These are phyloP conservation scores for Pollenia angustigena DNA, from an alignment of 2,888 invertebrate species.

Conservation along the genomic window DNA sequence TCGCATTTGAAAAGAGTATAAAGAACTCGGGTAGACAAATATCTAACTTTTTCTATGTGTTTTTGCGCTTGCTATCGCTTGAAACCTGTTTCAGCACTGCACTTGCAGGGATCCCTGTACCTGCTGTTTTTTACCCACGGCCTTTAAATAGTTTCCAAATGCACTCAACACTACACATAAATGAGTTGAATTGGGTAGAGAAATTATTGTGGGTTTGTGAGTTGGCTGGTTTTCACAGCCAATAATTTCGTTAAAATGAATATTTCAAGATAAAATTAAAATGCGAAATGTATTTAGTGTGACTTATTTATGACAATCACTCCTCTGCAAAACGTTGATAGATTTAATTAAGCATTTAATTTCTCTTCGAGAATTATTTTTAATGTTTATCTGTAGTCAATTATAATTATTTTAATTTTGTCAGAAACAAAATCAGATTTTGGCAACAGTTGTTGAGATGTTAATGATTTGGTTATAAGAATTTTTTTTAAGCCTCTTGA, in stretches of 20 bases:
- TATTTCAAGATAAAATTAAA: slow-evolving; percentile 21
- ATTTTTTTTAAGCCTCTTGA: background rate
- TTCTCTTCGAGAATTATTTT: slow-evolving; percentile 21
- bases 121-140: background rate
- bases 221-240: background rate
- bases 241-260: slow-evolving; percentile 20
- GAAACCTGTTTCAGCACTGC: background rate
- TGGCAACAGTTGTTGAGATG: slow-evolving; percentile 55
- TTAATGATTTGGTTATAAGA: background rate
- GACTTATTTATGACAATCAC: slow-evolving; percentile 35
- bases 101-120: slow-evolving; percentile 11
- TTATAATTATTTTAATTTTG: slow-evolving; percentile 2
- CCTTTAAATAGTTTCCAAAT: background rate
- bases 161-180: background rate
- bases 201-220: background rate
- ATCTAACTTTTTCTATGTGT: too few relatives aligned
- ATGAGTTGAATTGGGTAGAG: too few relatives aligned
- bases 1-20: too few relatives aligned
- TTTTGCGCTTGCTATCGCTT: too few relatives aligned
- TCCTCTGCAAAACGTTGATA: slow-evolving; percentile 46
- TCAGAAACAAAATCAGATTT: slow-evolving; percentile 27
- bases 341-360: slow-evolving; percentile 65
- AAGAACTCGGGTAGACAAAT: too few relatives aligned
- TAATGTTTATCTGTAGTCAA: background rate
- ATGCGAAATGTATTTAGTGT: slow-evolving; percentile 20